phyloP scores from a whole-genome alignment of 2,113 vertebrate species.

The Tachysurus vachellii region DNA sequence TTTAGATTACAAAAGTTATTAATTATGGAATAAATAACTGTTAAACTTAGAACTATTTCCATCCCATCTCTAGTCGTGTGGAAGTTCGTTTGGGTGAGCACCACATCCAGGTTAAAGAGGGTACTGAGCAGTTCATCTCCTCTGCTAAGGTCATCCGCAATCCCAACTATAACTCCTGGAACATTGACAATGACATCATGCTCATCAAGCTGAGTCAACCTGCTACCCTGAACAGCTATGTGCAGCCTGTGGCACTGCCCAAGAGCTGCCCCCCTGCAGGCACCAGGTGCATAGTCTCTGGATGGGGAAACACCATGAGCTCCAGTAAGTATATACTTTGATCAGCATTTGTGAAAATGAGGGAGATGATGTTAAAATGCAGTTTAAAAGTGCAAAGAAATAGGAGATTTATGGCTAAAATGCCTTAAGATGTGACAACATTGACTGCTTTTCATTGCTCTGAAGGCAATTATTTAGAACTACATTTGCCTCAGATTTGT shows the following conservation, averaged over 20 bases:
- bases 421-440: too few relatives aligned
- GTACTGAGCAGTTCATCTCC: slow-evolving; percentile 54
- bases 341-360: background rate
- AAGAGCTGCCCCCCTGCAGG: slow-evolving; percentile 57
- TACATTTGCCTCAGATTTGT: background rate
- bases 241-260: slow-evolving; percentile 66
- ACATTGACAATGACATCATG: slow-evolving; percentile 77
- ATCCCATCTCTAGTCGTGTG: slow-evolving; percentile 47
- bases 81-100: slow-evolving; percentile 65
- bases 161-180: slow-evolving; percentile 56
- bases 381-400: too few relatives aligned
- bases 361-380: too few relatives aligned
- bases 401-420: too few relatives aligned
- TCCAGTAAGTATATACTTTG: slow-evolving; percentile 43
- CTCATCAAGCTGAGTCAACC: slow-evolving; percentile 65
- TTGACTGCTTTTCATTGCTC: too few relatives aligned
- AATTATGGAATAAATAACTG: background rate
- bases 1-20: background rate
- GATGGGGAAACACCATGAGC: slow-evolving; percentile 77
- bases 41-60: background rate
- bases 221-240: slow-evolving; percentile 48
- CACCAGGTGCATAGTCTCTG: slow-evolving; percentile 72
- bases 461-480: too few relatives aligned
- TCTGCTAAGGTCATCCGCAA: slow-evolving; percentile 52
- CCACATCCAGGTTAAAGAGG: slow-evolving; percentile 56